Evolutionary conservation across 2,888 invertebrate genomes (phyloP), one percentile per base, ranked within the genome.

Genomic region (Eristalinus sepulchralis): DNA sequence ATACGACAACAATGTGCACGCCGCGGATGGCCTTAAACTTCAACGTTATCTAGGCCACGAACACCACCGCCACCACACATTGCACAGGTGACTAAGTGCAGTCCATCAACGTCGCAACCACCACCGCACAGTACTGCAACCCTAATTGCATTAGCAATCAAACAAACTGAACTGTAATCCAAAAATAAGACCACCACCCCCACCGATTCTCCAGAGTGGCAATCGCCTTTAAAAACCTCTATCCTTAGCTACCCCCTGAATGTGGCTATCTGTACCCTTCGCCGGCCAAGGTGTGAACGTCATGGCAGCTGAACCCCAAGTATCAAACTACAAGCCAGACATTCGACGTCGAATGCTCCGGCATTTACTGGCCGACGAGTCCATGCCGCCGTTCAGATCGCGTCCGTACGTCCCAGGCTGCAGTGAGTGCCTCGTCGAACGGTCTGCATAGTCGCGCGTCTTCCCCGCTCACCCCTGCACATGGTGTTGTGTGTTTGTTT

Each of bases 121-220:
- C 10, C 39, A 24, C 34, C 53, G 8, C 60, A 73, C 68, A 63
- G 53, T 59, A 60, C 70, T 39, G 67, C 82, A 86, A 73, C 63
- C 59, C 47, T 86, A 83, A 86, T 86, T 83, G 83, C 83, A 86
- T 83, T 86, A 83, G 70, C 73, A 83, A 83, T 75, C 73, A 67
- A 47, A 72, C 64, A 72, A 39, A 60, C 68, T 47, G 13, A 64
- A 70, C 22, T 3, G 57, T 68, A 67, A 81, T 72, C 70, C 39
- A 27, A 47, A 77, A 73, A 78, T 77, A 85, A 27, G 68, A 27
- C 36, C 36, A 59, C 63, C 34, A n/a, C 39, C 8, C 53, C 24
- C 57, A 55, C 47, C n/a, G n/a, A 76, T 63, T 77, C 63, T 64
- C 77, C 81, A 85, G 72, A 77, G 36, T 59, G 36, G 27, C 34